phyloP scores from a whole-genome alignment of 2,113 vertebrate species.

The Chaetops frenatus region DNA sequence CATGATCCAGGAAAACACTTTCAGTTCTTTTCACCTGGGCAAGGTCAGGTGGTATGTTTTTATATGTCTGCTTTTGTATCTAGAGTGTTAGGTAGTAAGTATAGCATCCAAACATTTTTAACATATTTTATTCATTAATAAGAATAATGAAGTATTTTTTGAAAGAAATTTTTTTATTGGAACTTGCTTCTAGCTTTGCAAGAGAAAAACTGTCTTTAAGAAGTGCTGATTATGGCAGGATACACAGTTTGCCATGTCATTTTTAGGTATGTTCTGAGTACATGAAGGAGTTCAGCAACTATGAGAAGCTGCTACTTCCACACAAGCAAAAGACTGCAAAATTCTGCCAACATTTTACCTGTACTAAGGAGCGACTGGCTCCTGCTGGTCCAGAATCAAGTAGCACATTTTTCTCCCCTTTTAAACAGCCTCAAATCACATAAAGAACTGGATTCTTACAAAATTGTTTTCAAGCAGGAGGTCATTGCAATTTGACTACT shows the following conservation, averaged over 20 bases:
- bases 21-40: neutral
- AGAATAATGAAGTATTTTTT: neutral
- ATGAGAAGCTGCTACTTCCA: neutral
- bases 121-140: neutral
- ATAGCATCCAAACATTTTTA: neutral
- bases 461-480: neutral
- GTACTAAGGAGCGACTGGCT: neutral
- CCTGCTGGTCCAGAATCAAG: neutral
- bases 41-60: neutral
- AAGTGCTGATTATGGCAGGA: neutral
- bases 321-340: neutral
- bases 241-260: neutral
- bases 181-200: neutral
- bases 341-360: neutral
- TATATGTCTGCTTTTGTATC: neutral
- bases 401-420: neutral
- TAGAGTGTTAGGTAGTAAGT: neutral
- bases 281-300: neutral
- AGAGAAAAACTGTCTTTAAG: neutral
- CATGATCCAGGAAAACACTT: neutral
- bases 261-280: neutral
- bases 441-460: neutral
- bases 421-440: neutral
- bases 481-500: neutral
- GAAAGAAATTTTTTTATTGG: neutral